phyloP scores from a whole-genome alignment of 2,797 vertebrate genomes.

The Lithobates pipiens region DNA sequence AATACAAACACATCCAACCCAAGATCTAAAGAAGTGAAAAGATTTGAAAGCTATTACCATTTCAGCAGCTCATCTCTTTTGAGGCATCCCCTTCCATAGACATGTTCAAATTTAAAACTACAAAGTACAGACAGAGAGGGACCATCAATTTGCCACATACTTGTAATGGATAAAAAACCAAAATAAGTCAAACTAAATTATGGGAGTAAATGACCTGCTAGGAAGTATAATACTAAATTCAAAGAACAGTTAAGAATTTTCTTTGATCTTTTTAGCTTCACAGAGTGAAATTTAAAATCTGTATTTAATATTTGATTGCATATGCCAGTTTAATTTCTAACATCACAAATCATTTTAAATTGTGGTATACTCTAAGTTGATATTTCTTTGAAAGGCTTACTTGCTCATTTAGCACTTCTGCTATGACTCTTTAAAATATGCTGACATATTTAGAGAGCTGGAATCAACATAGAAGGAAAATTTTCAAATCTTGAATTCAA shows the following conservation, averaged over 20 bases:
- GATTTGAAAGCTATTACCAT: slow-evolving; percentile 79
- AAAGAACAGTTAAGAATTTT: slow-evolving; percentile 79
- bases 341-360: slow-evolving; percentile 80
- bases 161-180: slow-evolving; percentile 82
- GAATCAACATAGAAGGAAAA: slow-evolving; percentile 30
- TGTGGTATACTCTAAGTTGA: slow-evolving; percentile 76
- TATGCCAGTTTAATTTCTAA: slow-evolving; percentile 78
- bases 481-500: slow-evolving; percentile 18
- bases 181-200: slow-evolving; percentile 86
- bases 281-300: slow-evolving; percentile 82
- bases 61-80: slow-evolving; percentile 77
- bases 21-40: slow-evolving; percentile 76
- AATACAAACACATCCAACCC: slow-evolving; percentile 71
- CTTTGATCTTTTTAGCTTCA: slow-evolving; percentile 82
- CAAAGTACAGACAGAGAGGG: slow-evolving; percentile 72
- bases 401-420: slow-evolving; percentile 68
- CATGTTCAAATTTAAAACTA: slow-evolving; percentile 80
- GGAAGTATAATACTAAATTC: slow-evolving; percentile 81
- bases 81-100: slow-evolving; percentile 72
- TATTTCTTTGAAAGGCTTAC: slow-evolving; percentile 78
- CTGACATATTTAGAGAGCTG: slow-evolving; percentile 26
- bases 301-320: slow-evolving; percentile 83
- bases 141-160: slow-evolving; percentile 73
- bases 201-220: slow-evolving; percentile 80
- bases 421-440: slow-evolving; percentile 31